A percentile compares a stretch with the other conserved stretches of the same genome.
These are phyloP conservation scores for Luffia ferchaultella DNA, from an alignment of 2,888 invertebrate genomes.

Conservation along the genomic window DNA sequence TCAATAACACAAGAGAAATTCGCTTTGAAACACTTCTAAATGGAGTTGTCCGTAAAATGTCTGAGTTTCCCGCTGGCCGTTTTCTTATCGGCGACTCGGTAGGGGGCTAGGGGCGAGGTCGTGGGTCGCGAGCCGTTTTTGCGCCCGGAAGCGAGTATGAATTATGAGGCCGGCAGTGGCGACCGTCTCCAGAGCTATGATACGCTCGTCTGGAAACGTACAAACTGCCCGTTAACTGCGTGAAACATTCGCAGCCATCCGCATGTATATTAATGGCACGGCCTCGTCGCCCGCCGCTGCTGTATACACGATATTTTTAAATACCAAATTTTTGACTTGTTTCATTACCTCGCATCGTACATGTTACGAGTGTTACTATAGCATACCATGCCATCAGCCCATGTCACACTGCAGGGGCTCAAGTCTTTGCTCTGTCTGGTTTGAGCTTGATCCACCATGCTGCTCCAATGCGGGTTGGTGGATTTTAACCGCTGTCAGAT, in stretches of 20 bases:
- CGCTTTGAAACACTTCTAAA: not conserved
- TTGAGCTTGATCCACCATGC: too few relatives aligned
- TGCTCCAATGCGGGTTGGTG: too few relatives aligned
- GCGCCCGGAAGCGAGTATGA: conserved; percentile 54
- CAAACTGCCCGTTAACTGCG: not conserved
- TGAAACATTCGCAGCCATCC: not conserved
- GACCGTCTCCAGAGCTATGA: conserved; percentile 20
- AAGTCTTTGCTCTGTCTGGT: too few relatives aligned
- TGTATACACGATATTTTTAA: too few relatives aligned
- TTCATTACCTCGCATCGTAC: too few relatives aligned
- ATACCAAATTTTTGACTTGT: too few relatives aligned
- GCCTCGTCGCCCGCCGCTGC: not conserved
- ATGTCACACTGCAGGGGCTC: too few relatives aligned
- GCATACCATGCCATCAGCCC: too few relatives aligned
- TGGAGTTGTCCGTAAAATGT: not conserved
- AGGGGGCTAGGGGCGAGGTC: not conserved
- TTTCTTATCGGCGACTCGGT: not conserved
- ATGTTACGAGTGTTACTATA: too few relatives aligned
- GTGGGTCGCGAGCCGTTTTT: conserved; percentile 23
- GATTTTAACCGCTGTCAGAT: too few relatives aligned
- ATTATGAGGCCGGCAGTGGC: conserved; percentile 41
- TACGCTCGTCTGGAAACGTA: not conserved
- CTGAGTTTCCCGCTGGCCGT: not conserved
- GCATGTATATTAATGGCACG: not conserved
- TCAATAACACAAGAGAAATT: not conserved